These are phyloP conservation scores for Sitophilus oryzae DNA, from an alignment of 1,140 invertebrate genomes.

Conservation along the genomic window DNA sequence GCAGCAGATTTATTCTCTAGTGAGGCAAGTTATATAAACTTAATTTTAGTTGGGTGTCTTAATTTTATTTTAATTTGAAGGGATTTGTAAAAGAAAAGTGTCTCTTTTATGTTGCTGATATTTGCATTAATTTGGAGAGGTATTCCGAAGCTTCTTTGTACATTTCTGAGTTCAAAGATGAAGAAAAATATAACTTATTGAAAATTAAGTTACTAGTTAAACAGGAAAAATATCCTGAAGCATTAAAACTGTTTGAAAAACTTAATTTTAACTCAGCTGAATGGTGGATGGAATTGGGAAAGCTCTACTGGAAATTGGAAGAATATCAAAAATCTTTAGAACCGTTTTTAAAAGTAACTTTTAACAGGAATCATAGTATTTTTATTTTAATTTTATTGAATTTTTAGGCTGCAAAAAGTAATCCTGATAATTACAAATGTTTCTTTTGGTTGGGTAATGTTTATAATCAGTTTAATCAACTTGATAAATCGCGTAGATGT, in stretches of 20 bases:
- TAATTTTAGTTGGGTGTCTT: no score
- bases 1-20: background rate
- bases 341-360: constrained; percentile 56
- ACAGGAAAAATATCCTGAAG: constrained; percentile 50
- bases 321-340: constrained; percentile 57
- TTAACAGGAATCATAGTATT: constrained; percentile 13
- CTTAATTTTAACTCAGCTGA: constrained; percentile 48
- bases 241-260: constrained; percentile 48
- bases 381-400: constrained; percentile 2
- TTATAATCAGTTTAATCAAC: constrained; percentile 58
- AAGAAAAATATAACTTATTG: constrained; percentile 33
- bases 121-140: background rate
- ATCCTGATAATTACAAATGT: constrained; percentile 64
- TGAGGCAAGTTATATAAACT: background rate
- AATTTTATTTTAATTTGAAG: no score
- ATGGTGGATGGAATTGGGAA: constrained; percentile 58
- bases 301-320: constrained; percentile 57
- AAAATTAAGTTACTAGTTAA: constrained; percentile 44
- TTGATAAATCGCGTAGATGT: constrained; percentile 68
- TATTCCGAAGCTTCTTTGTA: constrained; percentile 9
- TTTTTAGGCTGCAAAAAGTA: constrained; percentile 59
- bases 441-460: constrained; percentile 73
- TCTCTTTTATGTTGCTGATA: background rate
- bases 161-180: constrained; percentile 18
- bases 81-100: background rate